phyloP scores from a whole-genome alignment of 2,797 vertebrate species.

The Melanogrammus aeglefinus region DNA sequence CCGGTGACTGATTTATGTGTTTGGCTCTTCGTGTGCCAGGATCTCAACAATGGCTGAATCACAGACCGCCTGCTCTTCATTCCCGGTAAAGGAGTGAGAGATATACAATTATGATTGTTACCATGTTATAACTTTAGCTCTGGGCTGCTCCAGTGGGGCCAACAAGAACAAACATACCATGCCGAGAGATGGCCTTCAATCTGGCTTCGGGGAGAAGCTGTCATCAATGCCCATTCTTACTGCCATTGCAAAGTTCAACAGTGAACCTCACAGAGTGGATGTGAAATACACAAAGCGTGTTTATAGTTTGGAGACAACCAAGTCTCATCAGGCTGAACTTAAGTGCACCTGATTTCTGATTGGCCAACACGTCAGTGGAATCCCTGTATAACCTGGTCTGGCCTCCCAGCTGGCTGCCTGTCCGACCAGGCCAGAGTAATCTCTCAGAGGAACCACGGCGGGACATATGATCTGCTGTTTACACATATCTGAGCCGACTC shows the following conservation, averaged over 20 bases:
- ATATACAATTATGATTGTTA: too few relatives aligned
- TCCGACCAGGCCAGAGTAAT: conserved; percentile 12
- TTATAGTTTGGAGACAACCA: background rate
- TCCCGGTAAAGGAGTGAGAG: too few relatives aligned
- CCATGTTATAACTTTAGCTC: background rate
- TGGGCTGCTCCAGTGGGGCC: background rate
- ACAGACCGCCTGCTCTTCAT: background rate
- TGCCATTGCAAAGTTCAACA: background rate
- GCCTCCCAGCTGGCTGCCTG: background rate
- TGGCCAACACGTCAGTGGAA: background rate
- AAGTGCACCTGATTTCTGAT: background rate
- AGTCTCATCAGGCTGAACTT: background rate
- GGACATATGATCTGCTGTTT: conserved; percentile 43
- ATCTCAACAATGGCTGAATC: background rate
- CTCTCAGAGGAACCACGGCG: conserved; percentile 35
- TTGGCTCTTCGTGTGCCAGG: background rate
- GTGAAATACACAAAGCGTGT: background rate
- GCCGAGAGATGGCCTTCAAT: background rate
- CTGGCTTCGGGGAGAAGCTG: background rate
- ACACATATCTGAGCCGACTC: background rate
- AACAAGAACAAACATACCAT: background rate
- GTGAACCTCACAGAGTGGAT: background rate
- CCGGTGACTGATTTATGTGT: background rate
- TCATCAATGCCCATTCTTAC: background rate
- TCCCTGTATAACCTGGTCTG: conserved; percentile 3